Percentiles rank a stretch among this genome's conserved stretches.
Evolutionary conservation across 2,888 invertebrate genomes (phyloP).

Genomic region (Acanthosoma haemorrhoidale): DNA sequence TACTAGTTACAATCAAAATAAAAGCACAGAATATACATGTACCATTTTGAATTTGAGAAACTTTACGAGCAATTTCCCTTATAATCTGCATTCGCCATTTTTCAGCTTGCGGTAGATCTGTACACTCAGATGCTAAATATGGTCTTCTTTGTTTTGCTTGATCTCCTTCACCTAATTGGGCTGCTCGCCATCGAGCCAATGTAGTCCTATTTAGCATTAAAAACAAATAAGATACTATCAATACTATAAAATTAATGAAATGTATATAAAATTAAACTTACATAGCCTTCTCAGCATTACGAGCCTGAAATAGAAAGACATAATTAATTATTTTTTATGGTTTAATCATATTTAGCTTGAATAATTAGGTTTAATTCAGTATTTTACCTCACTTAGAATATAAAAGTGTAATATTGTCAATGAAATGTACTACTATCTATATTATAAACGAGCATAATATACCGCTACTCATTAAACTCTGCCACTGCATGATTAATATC

Average conservation of each 20-base stretch:
- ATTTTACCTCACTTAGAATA: too few relatives aligned
- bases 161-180: constrained; percentile 81
- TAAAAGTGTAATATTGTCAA: too few relatives aligned
- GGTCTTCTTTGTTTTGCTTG: constrained; percentile 80
- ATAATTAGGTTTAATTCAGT: too few relatives aligned
- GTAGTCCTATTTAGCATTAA: constrained; percentile 69
- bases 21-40: too few relatives aligned
- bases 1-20: too few relatives aligned
- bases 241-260: not conserved
- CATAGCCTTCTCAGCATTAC: constrained; percentile 97
- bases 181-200: constrained; percentile 94
- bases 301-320: constrained; percentile 60
- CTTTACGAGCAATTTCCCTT: constrained; percentile 94
- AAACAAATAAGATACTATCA: not conserved
- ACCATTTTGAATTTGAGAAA: constrained; percentile 98
- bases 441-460: too few relatives aligned
- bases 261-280: constrained; percentile 53
- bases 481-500: too few relatives aligned
- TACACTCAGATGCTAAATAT: constrained; percentile 91
- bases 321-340: constrained; percentile 4
- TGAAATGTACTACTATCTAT: too few relatives aligned
- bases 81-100: constrained; percentile 96
- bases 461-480: too few relatives aligned
- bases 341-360: too few relatives aligned
- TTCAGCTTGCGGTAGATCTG: constrained; percentile 84